Base-by-base conservation (phyloP, 2,797 vertebrate genomes). In the Acrossocheilus fasciatus region DNA sequence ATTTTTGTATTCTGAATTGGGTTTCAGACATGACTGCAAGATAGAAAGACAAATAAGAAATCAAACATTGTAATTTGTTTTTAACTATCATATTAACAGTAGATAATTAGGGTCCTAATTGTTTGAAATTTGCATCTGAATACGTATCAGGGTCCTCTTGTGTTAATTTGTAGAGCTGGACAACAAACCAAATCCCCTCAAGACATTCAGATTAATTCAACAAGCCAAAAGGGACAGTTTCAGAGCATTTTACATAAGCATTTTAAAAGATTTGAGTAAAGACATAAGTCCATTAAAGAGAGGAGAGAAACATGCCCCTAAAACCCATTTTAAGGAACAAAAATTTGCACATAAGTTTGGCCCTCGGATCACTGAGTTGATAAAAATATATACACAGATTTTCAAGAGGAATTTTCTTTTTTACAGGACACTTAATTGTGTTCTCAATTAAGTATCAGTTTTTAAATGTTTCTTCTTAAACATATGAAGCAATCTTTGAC, bases 221-320 rank as follows among this genome's bases (percentile, higher is more conserved):
- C 39, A 64, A 43, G 41, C 43, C 68, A 81, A n/a, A 66, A 64
- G 30, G 45, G 64, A 77, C 64, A 30, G 41, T 86, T 86, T 81
- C 68, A 72, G 20, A 9, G 6, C 5, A 57, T 41, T 82, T 41
- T 43, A 83, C 52, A 45, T 34, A 62, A 62, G 11, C 75, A 76
- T 66, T 79, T 79, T 59, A 34, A 82, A 72, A 57, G 4, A 30
- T 43, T 7, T 57, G 4, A 52, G 30, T 36, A 12, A 62, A 59
- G 57, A n/a, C 57, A 59, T 11, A 84, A 15, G 18, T 36, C 41
- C 20, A n/a, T 47, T 47, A 15, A 72, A 26, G 50, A 4, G 41
- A 47, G 12, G 4, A 45, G 77, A 74, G 34, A 74, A 66, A 54
- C 54, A 74, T 86, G 57, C 57, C 30, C 85, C 57, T 36, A 81